Conservation (phyloP, 2,113 vertebrate species). For the Sinosuthora webbiana region DNA sequence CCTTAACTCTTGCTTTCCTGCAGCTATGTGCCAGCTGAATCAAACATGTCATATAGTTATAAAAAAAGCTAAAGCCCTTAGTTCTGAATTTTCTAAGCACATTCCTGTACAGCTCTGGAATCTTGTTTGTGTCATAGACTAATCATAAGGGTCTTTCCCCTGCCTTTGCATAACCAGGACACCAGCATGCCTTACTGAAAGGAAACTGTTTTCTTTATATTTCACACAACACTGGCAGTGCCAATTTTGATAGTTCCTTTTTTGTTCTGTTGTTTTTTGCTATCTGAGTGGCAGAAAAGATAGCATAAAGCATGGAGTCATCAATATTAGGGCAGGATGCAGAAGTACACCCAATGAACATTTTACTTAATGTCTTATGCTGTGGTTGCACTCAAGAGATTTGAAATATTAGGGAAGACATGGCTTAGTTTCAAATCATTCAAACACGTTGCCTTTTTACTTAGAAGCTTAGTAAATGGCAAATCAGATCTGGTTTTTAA, state of each 20-base stretch:
- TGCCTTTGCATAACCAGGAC: neutral
- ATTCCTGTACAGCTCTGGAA: neutral
- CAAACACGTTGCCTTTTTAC: neutral
- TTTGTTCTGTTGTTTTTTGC: neutral
- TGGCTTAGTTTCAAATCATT: neutral
- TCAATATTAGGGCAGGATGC: neutral
- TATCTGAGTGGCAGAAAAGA: neutral
- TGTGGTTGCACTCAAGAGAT: neutral
- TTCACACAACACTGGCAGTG: neutral
- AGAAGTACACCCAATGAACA: neutral
- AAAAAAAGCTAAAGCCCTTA: neutral
- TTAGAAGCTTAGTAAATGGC: neutral
- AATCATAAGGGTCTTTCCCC: neutral
- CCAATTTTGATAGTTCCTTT: neutral
- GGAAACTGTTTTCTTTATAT: neutral
- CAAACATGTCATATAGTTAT: neutral
- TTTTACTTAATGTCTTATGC: neutral
- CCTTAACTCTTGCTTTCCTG: neutral
- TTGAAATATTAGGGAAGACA: neutral
- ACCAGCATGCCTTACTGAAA: neutral
- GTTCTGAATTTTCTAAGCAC: neutral
- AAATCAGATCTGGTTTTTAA: neutral
- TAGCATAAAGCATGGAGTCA: neutral
- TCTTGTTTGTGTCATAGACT: neutral
- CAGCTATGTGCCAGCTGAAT: neutral